Base-by-base conservation (phyloP, 2,113 vertebrate species). In the Leptobrachium ailaonicum region DNA sequence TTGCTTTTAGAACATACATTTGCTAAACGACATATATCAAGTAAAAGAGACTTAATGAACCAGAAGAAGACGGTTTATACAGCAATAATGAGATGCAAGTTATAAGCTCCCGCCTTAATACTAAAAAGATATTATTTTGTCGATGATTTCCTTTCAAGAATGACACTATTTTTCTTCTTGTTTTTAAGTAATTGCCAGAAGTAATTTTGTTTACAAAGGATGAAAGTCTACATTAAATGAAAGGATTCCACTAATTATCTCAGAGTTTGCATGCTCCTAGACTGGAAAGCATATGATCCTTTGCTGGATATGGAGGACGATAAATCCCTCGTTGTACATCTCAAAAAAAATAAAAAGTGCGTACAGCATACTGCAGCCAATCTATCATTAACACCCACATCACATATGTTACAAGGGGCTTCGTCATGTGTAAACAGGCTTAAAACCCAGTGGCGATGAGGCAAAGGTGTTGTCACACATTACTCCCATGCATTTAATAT, bases 11-110 rank as follows among this genome's bases (percentile, higher is more conserved):
- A 67, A 45, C 45, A 54, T 47, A 58, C 32, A 67, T 74, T 74
- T 74, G 78, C 56, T 74, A 71, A 64, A 58, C 67, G 41, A 66
- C 20, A 32, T 47, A 68, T 54, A 73, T 80, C 63, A 56, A 80
- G 71, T 68, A 68, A 66, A 67, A 67, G 47, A 80, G 66, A 74
- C 63, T 67, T 56, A 80, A 74, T 80, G 71, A 68, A 80, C 40
- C 78, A 56, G 44, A n/a, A 41, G 10, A 73, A 20, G 64, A 54
- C 44, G 45, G 78, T 80, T 80, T 73, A 67, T 73, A 73, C 45
- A 71, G 62, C 14, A 20, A 79, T 73, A 79, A 79, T 66, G 77
- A 79, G 58, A 53, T 42, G 69, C 58, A 12, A 32, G 47, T 56
- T 47, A 63, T 42, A 45, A 58, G 50, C 41, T 79, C 53, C 10